These are phyloP conservation scores for Maylandia zebra DNA, from an alignment of 2,113 vertebrate genomes.

Conservation along the genomic window DNA sequence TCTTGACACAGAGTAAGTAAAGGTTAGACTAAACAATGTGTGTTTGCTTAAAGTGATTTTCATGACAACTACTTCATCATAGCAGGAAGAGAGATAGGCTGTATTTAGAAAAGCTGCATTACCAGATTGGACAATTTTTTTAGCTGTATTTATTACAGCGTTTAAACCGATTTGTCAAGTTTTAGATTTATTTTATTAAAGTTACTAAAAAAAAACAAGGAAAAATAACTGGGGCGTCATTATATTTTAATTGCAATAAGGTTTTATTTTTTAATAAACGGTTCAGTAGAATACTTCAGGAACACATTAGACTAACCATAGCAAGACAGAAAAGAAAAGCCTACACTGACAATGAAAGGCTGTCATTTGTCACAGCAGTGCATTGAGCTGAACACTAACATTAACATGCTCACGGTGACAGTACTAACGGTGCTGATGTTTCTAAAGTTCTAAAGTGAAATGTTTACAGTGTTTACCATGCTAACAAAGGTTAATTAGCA, in stretches of 20 bases:
- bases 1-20: background rate
- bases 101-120: background rate
- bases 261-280: background rate
- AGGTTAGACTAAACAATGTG: background rate
- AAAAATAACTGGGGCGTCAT: background rate
- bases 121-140: background rate
- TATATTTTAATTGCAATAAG: background rate
- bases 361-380: background rate
- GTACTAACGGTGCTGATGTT: background rate
- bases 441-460: background rate
- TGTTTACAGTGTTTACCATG: background rate
- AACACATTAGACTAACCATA: background rate
- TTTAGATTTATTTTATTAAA: background rate
- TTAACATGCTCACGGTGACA: background rate
- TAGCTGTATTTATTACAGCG: background rate
- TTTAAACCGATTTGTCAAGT: background rate
- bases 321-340: background rate
- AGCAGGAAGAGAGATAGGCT: background rate
- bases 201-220: background rate
- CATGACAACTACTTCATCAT: background rate
- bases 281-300: background rate
- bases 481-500: background rate
- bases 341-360: background rate
- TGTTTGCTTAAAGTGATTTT: background rate
- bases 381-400: background rate